Percentiles rank a stretch among this genome's conserved stretches.
phyloP scores from a whole-genome alignment of 2,113 vertebrate genomes.

The Mola mola region DNA sequence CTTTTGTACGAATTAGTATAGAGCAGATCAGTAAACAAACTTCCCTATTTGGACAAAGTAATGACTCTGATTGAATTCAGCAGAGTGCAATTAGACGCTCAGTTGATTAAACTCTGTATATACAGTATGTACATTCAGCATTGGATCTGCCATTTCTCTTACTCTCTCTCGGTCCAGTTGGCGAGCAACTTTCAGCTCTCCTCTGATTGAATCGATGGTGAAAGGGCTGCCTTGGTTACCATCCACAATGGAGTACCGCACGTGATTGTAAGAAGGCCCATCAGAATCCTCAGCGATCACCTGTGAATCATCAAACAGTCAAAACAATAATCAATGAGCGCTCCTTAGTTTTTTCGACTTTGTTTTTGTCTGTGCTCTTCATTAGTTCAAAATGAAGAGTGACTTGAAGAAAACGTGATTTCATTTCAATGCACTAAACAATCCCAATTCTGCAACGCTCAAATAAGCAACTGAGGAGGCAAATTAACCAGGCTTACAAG shows the following conservation, averaged over 20 bases:
- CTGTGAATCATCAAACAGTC: conserved; percentile 70
- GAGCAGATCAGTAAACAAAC: conserved; percentile 48
- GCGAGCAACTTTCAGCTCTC: conserved; percentile 92
- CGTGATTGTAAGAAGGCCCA: conserved; percentile 87
- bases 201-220: conserved; percentile 87
- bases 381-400: too few species aligned
- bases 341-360: not conserved
- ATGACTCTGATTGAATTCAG: conserved; percentile 59
- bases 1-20: conserved; percentile 49
- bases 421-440: too few species aligned
- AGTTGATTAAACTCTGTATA: conserved; percentile 53
- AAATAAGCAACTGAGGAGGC: too few species aligned
- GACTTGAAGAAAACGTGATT: too few species aligned
- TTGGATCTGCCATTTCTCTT: conserved; percentile 45
- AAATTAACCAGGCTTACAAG: too few species aligned
- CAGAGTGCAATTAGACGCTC: conserved; percentile 60
- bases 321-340: not conserved
- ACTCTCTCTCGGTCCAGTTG: conserved; percentile 94
- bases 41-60: conserved; percentile 48
- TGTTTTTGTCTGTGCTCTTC: not conserved
- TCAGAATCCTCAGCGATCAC: conserved; percentile 94
- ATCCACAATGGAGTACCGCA: conserved; percentile 89
- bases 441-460: too few species aligned
- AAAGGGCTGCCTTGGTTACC: conserved; percentile 95
- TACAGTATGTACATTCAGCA: conserved; percentile 51